Evolutionary conservation across 2,113 vertebrate genomes (phyloP).

Genomic region (Tragelaphus buxtoni): DNA sequence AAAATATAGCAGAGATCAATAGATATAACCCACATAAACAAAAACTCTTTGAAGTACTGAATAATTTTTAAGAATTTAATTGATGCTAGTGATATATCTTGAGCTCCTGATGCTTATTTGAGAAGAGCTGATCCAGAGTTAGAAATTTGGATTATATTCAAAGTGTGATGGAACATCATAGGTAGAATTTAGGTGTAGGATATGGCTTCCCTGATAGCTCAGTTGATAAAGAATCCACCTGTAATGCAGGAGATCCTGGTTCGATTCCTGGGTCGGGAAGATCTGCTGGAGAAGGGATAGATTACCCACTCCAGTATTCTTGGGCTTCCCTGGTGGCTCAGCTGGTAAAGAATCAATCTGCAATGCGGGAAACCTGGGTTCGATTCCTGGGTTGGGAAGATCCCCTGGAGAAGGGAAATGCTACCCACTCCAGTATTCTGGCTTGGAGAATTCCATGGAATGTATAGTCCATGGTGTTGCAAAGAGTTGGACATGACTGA

Average conservation of each 20-base stretch:
- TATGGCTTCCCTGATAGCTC: neutral
- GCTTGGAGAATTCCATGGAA: neutral
- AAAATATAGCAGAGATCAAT: neutral
- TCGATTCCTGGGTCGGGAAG: rapidly evolving
- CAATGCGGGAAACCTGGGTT: neutral
- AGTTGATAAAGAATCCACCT: neutral
- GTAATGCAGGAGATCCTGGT: neutral
- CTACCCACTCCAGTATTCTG: neutral
- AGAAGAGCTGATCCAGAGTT: neutral
- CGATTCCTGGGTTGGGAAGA: neutral
- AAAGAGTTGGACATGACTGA: neutral
- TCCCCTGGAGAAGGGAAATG: neutral
- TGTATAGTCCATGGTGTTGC: rapidly evolving
- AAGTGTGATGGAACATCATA: neutral
- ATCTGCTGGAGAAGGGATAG: neutral
- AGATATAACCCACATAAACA: neutral
- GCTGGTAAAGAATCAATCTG: neutral
- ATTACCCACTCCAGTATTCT: neutral
- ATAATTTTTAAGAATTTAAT: neutral
- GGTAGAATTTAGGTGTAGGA: neutral
- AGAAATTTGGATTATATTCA: neutral
- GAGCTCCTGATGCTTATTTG: neutral
- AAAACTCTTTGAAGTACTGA: neutral
- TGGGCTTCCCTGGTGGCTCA: neutral
- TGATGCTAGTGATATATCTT: neutral